These are phyloP conservation scores for Macrosteles quadrilineatus DNA, from an alignment of 1,140 invertebrate genomes.

Conservation along the genomic window DNA sequence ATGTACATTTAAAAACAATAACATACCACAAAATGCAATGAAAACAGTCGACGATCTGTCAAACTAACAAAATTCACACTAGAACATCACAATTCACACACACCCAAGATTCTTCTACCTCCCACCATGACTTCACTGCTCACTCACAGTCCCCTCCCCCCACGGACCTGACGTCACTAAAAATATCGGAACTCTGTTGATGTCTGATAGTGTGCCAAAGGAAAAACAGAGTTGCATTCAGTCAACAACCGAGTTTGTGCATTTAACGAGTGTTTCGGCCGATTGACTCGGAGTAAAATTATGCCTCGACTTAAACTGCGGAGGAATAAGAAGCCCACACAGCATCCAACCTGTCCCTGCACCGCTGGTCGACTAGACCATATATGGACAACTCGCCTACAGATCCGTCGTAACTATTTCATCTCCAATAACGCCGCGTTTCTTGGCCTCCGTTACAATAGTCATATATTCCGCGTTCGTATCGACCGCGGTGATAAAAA, in stretches of 20 bases:
- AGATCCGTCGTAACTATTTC: constrained; percentile 4
- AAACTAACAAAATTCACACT: constrained; percentile 1
- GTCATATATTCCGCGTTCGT: too few species aligned
- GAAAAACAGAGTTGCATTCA: not conserved
- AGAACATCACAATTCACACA: constrained; percentile 8
- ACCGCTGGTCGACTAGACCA: not conserved
- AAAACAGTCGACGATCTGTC: not conserved
- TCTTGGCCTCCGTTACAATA: too few species aligned
- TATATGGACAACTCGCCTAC: constrained; percentile 3
- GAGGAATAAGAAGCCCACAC: not conserved
- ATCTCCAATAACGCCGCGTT: not conserved
- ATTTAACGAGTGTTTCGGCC: too few species aligned
- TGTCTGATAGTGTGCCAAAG: not conserved
- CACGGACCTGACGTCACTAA: constrained; percentile 2
- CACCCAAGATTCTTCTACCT: constrained; percentile 25
- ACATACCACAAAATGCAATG: not conserved
- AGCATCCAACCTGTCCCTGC: not conserved
- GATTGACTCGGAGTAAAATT: too few species aligned
- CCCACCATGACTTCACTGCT: constrained; percentile 17
- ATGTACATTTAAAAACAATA: not conserved
- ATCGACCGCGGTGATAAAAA: too few species aligned
- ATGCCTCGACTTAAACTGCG: not conserved
- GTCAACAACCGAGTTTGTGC: too few species aligned
- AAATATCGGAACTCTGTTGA: not conserved
- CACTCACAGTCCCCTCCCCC: not conserved